Evolutionary conservation across 2,113 vertebrate species (phyloP).

Genomic region (Orientallactaga bullata): DNA sequence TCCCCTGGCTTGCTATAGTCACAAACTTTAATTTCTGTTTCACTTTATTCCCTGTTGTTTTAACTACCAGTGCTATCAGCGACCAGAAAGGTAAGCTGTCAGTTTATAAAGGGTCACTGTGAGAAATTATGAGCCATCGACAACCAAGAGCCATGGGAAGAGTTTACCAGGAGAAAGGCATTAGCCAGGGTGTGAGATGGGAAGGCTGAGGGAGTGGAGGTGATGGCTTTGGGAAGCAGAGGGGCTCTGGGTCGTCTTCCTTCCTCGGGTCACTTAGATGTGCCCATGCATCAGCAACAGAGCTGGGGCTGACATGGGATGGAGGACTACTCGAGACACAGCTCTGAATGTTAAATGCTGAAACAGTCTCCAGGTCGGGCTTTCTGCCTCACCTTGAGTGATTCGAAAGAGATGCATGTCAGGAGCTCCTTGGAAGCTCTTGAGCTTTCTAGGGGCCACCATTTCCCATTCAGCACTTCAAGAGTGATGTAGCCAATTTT

Average conservation of each 20-base stretch:
- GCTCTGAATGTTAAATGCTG: background rate
- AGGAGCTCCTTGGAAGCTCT: background rate
- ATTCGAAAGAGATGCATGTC: background rate
- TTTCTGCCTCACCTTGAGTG: background rate
- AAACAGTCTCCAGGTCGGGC: too few species aligned
- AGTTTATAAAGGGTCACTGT: background rate
- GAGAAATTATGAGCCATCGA: background rate
- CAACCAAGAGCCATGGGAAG: fast-evolving
- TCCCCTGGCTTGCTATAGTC: background rate
- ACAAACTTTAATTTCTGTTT: background rate
- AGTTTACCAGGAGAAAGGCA: fast-evolving
- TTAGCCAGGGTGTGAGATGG: too few species aligned
- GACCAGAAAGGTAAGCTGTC: background rate
- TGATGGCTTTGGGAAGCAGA: background rate
- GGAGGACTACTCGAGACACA: background rate
- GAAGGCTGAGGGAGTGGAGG: too few species aligned
- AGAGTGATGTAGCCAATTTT: conserved; percentile 63
- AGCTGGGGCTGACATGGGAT: background rate
- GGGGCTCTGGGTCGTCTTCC: background rate
- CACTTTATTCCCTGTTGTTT: background rate
- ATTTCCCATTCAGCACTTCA: background rate
- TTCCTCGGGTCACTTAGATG: background rate
- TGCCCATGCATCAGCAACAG: background rate
- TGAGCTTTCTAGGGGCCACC: background rate
- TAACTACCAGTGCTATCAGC: too few species aligned